Evolutionary conservation across 2,113 vertebrate genomes (phyloP), one percentile per base, ranked within the genome.

Genomic region (Otolemur garnettii): DNA sequence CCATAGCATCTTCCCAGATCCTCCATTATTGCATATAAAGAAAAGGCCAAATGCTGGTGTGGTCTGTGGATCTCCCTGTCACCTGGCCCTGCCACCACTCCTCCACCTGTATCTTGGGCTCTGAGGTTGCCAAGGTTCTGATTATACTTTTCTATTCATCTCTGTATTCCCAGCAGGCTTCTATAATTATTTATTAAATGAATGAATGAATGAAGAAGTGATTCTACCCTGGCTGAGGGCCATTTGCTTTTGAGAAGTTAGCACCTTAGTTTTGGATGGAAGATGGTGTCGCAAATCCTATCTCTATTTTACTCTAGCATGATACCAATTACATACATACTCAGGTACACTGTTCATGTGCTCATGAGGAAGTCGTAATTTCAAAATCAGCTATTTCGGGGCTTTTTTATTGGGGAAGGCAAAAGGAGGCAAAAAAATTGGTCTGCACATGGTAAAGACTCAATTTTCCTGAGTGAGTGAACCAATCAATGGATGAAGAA

Each of bases 161-260:
- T 88, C 45, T 53, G 30, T n/a, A 69, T 86, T 79, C 50, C 22
- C 62, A 75, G n/a, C 2, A 93, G 28, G 19, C 24, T 82, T 91
- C 60, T 66, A 18, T 28, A 84, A 91, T 92, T 92, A 92, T 53
- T 84, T 83, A 45, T 30, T 24, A 57, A 78, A 38, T 42, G 33
- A 80, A 85, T 80, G n/a, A 87, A 87, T 80, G 18, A 83, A 33
- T 57, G 33, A 86, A 93, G 12, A 86, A 97, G 78, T 90, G 50
- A 78, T 96, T 91, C 78, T 62, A 95, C 57, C 26, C 28, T 87
- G 45, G 45, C n/a, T 82, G 68, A 93, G 33, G 72, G 78, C 78
- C 83, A 96, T 3, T 5, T 59, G 45, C 7, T 50, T 69, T 55
- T 42, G 69, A 53, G 24, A 33, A 92, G 38, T 13, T 17, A 84